These are phyloP conservation scores for Trypoxylon attenuatum DNA, from an alignment of 2,888 invertebrate genomes.

Conservation along the genomic window DNA sequence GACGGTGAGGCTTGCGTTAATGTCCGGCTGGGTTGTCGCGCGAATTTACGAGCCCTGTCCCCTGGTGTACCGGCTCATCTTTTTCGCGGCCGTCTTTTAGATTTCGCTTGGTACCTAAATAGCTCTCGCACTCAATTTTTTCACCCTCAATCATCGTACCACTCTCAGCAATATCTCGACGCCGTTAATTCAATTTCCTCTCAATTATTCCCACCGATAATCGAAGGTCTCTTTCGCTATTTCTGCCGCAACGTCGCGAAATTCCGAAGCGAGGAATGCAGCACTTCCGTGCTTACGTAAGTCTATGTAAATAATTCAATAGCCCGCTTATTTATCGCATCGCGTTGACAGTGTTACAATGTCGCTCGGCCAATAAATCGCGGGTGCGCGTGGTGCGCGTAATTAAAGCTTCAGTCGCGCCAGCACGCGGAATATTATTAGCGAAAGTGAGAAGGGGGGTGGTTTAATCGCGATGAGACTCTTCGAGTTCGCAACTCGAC, in stretches of 20 bases:
- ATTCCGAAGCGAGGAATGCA: too few relatives aligned
- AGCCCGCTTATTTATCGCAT: too few relatives aligned
- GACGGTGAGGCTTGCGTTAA: constrained; percentile 62
- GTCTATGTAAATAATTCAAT: too few relatives aligned
- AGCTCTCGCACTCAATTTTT: too few relatives aligned
- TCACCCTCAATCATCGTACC: too few relatives aligned
- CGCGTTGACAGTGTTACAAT: neutral
- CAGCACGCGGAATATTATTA: constrained; percentile 31
- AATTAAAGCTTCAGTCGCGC: constrained; percentile 44
- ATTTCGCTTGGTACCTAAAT: constrained; percentile 48
- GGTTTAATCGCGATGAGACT: constrained; percentile 38
- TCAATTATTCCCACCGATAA: too few relatives aligned
- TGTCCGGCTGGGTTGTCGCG: constrained; percentile 57
- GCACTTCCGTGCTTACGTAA: too few relatives aligned
- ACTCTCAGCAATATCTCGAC: too few relatives aligned
- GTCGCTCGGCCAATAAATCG: too few relatives aligned
- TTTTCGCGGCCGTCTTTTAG: constrained; percentile 53
- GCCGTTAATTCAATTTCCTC: too few relatives aligned
- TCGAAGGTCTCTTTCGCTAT: too few relatives aligned
- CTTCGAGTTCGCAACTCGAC: constrained; percentile 33
- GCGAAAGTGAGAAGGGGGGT: constrained; percentile 27
- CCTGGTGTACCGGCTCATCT: constrained; percentile 40
- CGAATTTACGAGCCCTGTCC: constrained; percentile 56
- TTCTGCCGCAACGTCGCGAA: too few relatives aligned
- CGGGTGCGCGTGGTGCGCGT: constrained; percentile 17